Evolutionary conservation across 35 echinoderm and acorn worm genomes (phyloP).

Genomic region (Lytechinus pictus): DNA sequence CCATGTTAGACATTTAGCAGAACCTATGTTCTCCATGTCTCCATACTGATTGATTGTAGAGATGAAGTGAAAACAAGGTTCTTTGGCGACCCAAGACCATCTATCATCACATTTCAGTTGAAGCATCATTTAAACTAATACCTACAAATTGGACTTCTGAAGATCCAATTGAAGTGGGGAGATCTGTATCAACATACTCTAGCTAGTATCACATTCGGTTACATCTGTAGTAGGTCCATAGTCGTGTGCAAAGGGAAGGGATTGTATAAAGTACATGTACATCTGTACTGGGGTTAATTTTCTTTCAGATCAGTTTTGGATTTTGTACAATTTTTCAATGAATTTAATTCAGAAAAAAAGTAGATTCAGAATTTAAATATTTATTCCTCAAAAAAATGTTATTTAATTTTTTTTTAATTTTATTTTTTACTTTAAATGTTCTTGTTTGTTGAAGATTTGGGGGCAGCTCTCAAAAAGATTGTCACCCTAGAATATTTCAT

Average conservation of each 20-base stretch:
- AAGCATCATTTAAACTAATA: background rate
- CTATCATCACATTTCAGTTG: background rate
- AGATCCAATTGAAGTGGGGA: slow-evolving; percentile 10
- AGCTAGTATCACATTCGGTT: background rate
- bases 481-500: too few species aligned
- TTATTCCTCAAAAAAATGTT: background rate
- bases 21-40: background rate
- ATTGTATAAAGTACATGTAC: background rate
- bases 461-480: too few species aligned
- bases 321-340: background rate
- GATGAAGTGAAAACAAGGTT: slow-evolving; percentile 7
- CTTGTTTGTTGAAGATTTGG: too few species aligned
- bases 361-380: too few species aligned
- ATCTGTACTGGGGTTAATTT: background rate
- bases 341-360: too few species aligned
- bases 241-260: background rate
- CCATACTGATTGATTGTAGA: background rate
- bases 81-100: background rate
- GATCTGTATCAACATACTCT: background rate
- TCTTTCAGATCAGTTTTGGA: background rate
- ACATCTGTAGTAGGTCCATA: background rate
- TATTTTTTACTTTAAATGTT: too few species aligned
- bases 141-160: slow-evolving; percentile 1
- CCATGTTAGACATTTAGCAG: background rate
- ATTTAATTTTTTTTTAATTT: too few species aligned